Conservation (phyloP, 2,888 invertebrate genomes). For the Mimas tiliae region DNA sequence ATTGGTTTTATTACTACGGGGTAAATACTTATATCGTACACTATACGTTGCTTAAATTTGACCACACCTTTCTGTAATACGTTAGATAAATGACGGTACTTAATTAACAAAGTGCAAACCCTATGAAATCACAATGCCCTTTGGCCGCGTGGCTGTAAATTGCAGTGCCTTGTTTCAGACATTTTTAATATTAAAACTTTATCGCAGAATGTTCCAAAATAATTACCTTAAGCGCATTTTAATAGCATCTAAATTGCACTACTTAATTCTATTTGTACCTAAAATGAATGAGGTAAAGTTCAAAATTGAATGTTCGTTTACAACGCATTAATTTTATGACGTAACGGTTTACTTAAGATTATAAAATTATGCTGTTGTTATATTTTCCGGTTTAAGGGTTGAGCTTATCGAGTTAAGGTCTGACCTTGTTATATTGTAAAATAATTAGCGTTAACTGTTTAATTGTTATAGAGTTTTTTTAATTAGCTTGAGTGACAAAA, state of each 20-base stretch:
- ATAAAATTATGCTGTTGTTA: conserved; percentile 2
- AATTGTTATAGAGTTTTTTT: background rate
- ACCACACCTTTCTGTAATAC: no score
- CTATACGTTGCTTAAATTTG: no score
- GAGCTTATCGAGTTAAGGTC: no score
- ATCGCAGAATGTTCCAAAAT: conserved; percentile 39
- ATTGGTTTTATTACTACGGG: no score
- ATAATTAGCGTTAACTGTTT: background rate
- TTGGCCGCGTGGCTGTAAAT: conserved; percentile 32
- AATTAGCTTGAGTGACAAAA: no score
- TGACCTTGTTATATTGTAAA: background rate
- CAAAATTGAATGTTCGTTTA: background rate
- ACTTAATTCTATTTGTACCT: background rate
- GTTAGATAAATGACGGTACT: background rate
- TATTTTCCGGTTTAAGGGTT: background rate
- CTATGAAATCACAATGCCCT: conserved; percentile 30
- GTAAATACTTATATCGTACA: no score
- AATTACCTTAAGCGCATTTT: conserved; percentile 32
- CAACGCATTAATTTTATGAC: background rate
- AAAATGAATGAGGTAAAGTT: background rate
- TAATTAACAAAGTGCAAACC: background rate
- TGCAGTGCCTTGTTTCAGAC: conserved; percentile 38
- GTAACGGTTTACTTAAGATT: conserved; percentile 6
- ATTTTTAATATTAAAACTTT: conserved; percentile 43
- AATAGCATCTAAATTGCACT: background rate